These are phyloP conservation scores for Scomber japonicus DNA, from an alignment of 2,113 vertebrate species.

Conservation along the genomic window DNA sequence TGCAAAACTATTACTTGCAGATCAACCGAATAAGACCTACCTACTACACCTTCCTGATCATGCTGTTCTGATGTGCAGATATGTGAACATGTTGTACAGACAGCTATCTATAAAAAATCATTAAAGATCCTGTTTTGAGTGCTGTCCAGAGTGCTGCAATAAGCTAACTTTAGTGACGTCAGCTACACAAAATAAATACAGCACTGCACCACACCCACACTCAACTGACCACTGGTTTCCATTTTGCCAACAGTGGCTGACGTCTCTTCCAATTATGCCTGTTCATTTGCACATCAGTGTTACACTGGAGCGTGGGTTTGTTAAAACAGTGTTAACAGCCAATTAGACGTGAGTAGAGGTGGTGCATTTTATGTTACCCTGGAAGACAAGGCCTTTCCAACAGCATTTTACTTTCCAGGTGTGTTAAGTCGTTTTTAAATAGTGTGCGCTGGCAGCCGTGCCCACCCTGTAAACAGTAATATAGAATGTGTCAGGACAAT, in stretches of 20 bases:
- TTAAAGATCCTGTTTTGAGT: neutral
- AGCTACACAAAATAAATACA: slow-evolving; percentile 22
- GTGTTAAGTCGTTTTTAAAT: slow-evolving; percentile 70
- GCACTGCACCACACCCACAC: slow-evolving; percentile 26
- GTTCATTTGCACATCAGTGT: slow-evolving; percentile 64
- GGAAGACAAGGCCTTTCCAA: slow-evolving; percentile 70
- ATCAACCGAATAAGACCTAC: neutral
- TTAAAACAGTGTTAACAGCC: slow-evolving; percentile 78
- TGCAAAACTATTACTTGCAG: neutral
- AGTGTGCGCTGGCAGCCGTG: slow-evolving; percentile 65
- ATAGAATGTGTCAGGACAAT: slow-evolving; percentile 77
- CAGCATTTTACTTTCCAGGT: slow-evolving; percentile 75
- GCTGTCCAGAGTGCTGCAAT: neutral
- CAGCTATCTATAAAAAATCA: neutral
- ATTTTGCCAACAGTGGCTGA: slow-evolving; percentile 23
- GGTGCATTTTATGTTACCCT: slow-evolving; percentile 57
- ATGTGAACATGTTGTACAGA: neutral
- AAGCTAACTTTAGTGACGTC: slow-evolving; percentile 15
- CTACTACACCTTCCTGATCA: neutral
- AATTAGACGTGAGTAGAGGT: slow-evolving; percentile 74
- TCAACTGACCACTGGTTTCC: slow-evolving; percentile 31
- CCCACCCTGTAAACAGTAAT: slow-evolving; percentile 73
- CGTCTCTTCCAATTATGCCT: slow-evolving; percentile 45
- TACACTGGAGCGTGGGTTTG: slow-evolving; percentile 56
- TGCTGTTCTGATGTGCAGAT: neutral